Base-by-base conservation (phyloP, 2,113 vertebrate genomes). In the Melanocharis versteri region DNA sequence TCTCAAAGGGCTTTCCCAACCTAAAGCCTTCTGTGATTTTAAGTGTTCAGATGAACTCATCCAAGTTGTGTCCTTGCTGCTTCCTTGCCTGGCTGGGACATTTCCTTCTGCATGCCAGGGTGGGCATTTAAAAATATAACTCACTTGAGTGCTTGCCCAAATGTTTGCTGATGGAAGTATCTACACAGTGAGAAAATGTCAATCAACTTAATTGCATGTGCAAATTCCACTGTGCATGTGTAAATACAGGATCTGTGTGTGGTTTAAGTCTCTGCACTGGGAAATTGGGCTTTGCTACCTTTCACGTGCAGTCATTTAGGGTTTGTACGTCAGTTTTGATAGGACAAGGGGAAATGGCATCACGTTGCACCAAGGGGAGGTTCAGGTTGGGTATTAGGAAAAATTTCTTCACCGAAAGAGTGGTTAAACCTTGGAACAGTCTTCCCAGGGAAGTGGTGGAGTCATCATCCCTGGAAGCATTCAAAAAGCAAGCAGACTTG, bases 131-230 rank as follows among this genome's bases (percentile, higher is more conserved):
- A 93, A 96, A 92, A 93, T 78, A 94, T 60, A 92, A 26, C 76
- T 87, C 72, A 48, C 88, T 87, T 65, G 93, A 82, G 76, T 84
- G 86, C 76, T 95, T 84, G 88, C 90, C 84, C 94, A 96, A 97
- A 94, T 94, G 96, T 95, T 96, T 97, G 86, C 90, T 15, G 53
- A 94, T 92, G 69, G 64, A 93, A 75, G 85, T 89, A 92, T 84
- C 94, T 35, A 57, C 85, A 27, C 80, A 28, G 88, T 33, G 90
- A 90, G 92, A 94, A 86, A 93, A 92, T 77, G 93, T 93, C 94
- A 96, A 70, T 93, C 94, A 96, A 96, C 88, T 92, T 96, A 96
- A 95, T 96, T 96, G 96, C 95, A 90, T 93, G 94, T 86, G 94
- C 94, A 96, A 93, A 97, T 96, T 94, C 88, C 88, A 93, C 90